These are phyloP conservation scores for Pediacus dermestoides DNA, from an alignment of 2,888 invertebrate genomes.

Conservation along the genomic window DNA sequence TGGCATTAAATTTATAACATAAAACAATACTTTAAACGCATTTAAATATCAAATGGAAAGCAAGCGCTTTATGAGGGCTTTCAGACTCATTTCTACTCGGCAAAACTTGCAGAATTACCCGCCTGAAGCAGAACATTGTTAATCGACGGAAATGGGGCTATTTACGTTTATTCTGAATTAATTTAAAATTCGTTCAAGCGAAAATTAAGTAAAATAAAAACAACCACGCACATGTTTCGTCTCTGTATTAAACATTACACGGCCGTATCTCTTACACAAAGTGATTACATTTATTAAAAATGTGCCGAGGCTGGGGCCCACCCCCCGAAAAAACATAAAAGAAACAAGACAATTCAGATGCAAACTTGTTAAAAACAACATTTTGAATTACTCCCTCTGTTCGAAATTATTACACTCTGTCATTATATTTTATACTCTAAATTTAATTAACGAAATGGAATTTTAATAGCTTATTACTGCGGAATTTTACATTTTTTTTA, in stretches of 20 bases:
- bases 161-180: constrained; percentile 45
- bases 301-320: too few relatives aligned
- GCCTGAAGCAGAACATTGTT: constrained; percentile 39
- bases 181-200: constrained; percentile 42
- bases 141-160: constrained; percentile 44
- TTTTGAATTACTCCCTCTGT: constrained; percentile 4
- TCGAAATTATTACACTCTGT: too few relatives aligned
- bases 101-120: constrained; percentile 39
- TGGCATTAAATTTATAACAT: constrained; percentile 42
- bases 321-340: constrained; percentile 6
- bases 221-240: constrained; percentile 22
- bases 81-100: constrained; percentile 28
- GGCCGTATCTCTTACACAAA: constrained; percentile 7
- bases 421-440: constrained; percentile 1
- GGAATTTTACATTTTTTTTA: too few relatives aligned
- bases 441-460: constrained; percentile 4
- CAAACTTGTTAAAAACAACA: constrained; percentile 6
- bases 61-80: constrained; percentile 35
- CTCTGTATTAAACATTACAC: constrained; percentile 4
- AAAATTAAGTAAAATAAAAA: constrained; percentile 39
- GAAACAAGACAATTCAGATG: constrained; percentile 6
- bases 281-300: constrained; percentile 6
- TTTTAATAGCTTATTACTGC: too few relatives aligned
- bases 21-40: constrained; percentile 44
- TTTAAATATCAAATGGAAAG: constrained; percentile 43